Conservation (phyloP, 2,888 invertebrate species). For the Apodemia mormo region DNA sequence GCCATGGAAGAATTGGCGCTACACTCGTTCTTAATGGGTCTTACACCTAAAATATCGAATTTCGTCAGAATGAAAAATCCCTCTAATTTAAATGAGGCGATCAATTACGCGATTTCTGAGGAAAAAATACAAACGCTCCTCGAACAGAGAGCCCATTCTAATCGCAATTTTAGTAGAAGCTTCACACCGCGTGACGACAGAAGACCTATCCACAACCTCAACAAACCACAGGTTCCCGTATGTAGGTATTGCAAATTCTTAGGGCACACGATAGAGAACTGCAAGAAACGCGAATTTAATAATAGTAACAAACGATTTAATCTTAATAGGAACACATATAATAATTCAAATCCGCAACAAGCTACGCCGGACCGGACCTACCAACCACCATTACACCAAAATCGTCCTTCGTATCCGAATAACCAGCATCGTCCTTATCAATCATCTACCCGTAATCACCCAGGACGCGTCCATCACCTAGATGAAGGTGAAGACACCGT, state of each 20-base stretch:
- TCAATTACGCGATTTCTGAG: slow-evolving; percentile 23
- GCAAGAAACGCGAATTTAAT: not conserved
- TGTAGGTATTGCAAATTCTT: not conserved
- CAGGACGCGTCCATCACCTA: not conserved
- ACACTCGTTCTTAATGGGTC: slow-evolving; percentile 20
- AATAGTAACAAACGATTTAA: not conserved
- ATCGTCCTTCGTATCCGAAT: not conserved
- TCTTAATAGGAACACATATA: not conserved
- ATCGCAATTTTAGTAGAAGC: not conserved
- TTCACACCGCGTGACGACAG: not conserved
- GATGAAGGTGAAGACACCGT: not conserved
- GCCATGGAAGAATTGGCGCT: slow-evolving; percentile 25
- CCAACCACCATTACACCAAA: not conserved
- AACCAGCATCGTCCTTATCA: not conserved
- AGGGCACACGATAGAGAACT: not conserved
- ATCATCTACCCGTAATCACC: not conserved
- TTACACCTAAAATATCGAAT: slow-evolving; percentile 15
- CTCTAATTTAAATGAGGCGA: slow-evolving; percentile 20
- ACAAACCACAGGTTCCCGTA: not conserved
- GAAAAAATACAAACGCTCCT: slow-evolving; percentile 16
- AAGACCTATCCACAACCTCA: not conserved
- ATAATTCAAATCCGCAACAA: not conserved
- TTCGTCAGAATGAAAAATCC: slow-evolving; percentile 18
- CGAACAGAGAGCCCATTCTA: not conserved
- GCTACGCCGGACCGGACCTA: not conserved